Conservation (phyloP, 2,888 invertebrate genomes). For the Spodoptera littoralis region DNA sequence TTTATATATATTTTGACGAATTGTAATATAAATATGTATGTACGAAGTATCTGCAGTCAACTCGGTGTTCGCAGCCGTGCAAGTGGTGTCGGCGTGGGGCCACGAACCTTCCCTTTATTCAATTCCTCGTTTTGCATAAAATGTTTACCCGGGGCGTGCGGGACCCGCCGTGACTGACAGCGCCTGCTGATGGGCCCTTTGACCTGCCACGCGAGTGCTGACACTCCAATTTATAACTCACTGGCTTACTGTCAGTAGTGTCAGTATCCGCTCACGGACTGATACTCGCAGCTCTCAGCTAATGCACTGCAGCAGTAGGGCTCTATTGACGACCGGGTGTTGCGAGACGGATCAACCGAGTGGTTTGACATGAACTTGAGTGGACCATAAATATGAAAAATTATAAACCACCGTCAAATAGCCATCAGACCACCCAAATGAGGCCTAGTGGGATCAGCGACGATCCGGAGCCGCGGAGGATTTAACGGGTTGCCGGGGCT, state of each 20-base stretch:
- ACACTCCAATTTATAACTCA: constrained; percentile 44
- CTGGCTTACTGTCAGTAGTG: constrained; percentile 10
- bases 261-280: background rate
- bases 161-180: constrained; percentile 47
- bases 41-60: constrained; percentile 15
- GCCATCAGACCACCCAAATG: too few species aligned
- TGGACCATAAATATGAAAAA: too few species aligned
- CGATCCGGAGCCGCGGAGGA: too few species aligned
- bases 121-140: constrained; percentile 84
- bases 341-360: too few species aligned
- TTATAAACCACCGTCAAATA: too few species aligned
- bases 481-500: too few species aligned
- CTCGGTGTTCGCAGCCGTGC: constrained; percentile 55
- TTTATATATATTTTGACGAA: too few species aligned
- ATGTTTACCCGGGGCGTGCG: constrained; percentile 72
- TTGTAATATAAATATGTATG: too few species aligned
- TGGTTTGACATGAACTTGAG: too few species aligned
- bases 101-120: constrained; percentile 78
- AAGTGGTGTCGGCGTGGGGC: constrained; percentile 56
- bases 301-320: constrained; percentile 1
- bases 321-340: background rate
- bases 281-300: constrained; percentile 1
- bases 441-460: too few species aligned
- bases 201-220: constrained; percentile 3
- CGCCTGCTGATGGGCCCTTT: constrained; percentile 54